Conservation (phyloP, 2,888 invertebrate species). For the Eupithecia pulchellata region DNA sequence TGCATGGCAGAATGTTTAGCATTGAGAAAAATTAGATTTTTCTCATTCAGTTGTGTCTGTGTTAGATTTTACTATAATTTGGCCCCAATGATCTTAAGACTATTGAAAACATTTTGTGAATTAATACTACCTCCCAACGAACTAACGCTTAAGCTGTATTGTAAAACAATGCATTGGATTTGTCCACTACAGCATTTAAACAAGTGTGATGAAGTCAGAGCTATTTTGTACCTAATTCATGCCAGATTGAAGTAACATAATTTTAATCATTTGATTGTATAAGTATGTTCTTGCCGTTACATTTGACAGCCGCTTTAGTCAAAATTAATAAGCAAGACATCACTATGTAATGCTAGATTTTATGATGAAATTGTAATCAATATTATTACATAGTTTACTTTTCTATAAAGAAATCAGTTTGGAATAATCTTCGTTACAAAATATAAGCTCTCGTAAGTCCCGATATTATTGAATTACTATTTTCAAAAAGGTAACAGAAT, state of each 20-base stretch:
- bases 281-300: neutral
- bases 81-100: slow-evolving; percentile 58
- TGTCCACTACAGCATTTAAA: slow-evolving; percentile 18
- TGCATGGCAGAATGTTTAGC: slow-evolving; percentile 52
- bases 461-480: neutral
- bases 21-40: slow-evolving; percentile 45
- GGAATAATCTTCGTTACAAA: neutral
- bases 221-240: neutral
- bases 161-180: slow-evolving; percentile 36
- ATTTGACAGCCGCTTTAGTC: no score
- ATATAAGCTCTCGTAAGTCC: neutral
- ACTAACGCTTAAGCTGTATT: slow-evolving; percentile 36
- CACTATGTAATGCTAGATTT: no score
- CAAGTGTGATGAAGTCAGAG: slow-evolving; percentile 13
- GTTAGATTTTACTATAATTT: slow-evolving; percentile 52
- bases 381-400: no score
- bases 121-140: slow-evolving; percentile 43
- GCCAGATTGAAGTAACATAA: neutral
- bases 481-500: neutral
- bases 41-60: slow-evolving; percentile 45
- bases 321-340: no score
- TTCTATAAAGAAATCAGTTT: neutral
- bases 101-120: slow-evolving; percentile 40
- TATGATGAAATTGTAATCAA: neutral
- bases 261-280: neutral